phyloP scores from a whole-genome alignment of 2,888 invertebrate genomes.

The Micropterix aruncella region DNA sequence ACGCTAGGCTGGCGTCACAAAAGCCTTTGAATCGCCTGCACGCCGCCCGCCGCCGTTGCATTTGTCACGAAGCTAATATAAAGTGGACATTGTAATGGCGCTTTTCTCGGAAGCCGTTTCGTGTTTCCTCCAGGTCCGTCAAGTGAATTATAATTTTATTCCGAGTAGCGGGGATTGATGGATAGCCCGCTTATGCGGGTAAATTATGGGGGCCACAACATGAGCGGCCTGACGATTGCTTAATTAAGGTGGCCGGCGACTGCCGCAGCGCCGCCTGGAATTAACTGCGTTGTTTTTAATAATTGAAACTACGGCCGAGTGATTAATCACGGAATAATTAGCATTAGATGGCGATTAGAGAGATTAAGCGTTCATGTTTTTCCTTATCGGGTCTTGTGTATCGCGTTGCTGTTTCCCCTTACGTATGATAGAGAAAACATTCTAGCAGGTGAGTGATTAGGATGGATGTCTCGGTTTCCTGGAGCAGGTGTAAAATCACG shows the following conservation, averaged over 20 bases:
- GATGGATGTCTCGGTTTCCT: too few relatives aligned
- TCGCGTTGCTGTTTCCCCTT: too few relatives aligned
- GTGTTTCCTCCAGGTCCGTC: not conserved
- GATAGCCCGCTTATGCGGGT: not conserved
- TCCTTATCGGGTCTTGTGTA: not conserved
- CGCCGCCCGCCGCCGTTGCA: too few relatives aligned
- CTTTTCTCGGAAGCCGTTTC: not conserved
- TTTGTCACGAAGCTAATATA: not conserved
- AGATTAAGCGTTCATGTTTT: not conserved
- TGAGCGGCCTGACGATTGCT: not conserved
- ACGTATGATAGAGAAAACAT: too few relatives aligned
- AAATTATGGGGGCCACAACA: not conserved
- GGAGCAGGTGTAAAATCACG: too few relatives aligned
- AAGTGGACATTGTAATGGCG: not conserved
- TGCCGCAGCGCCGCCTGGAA: not conserved
- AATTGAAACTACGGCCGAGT: not conserved
- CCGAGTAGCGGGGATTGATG: not conserved
- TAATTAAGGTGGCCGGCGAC: not conserved
- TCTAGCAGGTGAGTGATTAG: too few relatives aligned
- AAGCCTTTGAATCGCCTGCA: too few relatives aligned
- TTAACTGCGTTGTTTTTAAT: not conserved
- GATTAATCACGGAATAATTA: not conserved
- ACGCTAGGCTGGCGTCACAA: too few relatives aligned
- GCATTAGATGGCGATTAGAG: not conserved
- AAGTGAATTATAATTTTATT: not conserved